These are phyloP conservation scores for Panzeria rudis DNA, from an alignment of 2,888 invertebrate species.

Conservation along the genomic window DNA sequence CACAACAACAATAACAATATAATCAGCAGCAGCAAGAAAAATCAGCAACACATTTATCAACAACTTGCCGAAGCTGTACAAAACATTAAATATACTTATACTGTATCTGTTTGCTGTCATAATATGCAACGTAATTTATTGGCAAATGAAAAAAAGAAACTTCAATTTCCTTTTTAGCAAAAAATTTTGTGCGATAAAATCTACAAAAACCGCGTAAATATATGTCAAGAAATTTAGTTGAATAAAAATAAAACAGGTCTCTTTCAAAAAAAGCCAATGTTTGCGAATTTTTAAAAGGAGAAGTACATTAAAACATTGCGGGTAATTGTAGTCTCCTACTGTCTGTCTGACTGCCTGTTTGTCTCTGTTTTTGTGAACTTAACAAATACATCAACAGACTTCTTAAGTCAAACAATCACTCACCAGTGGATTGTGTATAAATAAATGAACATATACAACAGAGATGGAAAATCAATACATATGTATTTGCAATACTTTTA, in stretches of 20 bases:
- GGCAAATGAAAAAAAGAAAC: conserved; percentile 12
- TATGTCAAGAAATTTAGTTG: conserved; percentile 45
- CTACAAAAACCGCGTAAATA: conserved; percentile 40
- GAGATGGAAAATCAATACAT: background rate
- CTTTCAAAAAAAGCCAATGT: background rate
- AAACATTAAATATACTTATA: background rate
- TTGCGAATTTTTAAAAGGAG: conserved; percentile 50
- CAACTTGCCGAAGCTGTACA: conserved; percentile 37
- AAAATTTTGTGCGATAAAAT: conserved; percentile 27
- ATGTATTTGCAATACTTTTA: no score
- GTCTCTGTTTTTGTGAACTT: background rate
- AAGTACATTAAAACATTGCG: conserved; percentile 17
- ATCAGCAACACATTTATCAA: conserved; percentile 45
- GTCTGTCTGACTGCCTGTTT: background rate
- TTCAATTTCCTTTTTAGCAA: conserved; percentile 56
- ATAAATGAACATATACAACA: conserved; percentile 1
- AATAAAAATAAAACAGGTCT: conserved; percentile 47
- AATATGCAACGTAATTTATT: conserved; percentile 40
- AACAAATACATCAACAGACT: conserved; percentile 9
- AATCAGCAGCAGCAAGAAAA: conserved; percentile 12
- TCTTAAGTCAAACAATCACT: conserved; percentile 42
- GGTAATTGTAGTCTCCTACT: conserved; percentile 36
- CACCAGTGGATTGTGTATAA: conserved; percentile 14
- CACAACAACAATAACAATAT: background rate
- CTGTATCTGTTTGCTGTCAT: conserved; percentile 53